Evolutionary conservation across 1,140 invertebrate genomes (phyloP), one percentile per base, ranked within the genome.

Genomic region (Brachionus rubens): DNA sequence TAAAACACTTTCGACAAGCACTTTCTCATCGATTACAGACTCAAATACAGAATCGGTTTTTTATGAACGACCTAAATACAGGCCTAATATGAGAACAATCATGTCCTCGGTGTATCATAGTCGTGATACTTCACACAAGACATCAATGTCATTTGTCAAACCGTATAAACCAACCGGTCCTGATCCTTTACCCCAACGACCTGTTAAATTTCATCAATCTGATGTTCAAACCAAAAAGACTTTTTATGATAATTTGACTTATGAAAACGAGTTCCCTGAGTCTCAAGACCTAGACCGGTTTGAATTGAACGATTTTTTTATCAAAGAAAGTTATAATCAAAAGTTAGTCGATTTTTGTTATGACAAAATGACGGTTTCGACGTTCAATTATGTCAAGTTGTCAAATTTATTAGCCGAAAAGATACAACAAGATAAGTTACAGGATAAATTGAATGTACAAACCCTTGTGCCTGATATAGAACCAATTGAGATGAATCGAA

Each of bases 401-500:
- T 65, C 36, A 10, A 65, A 65, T 21, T 41, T 65, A 43, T 46
- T 65, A 41, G 40, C 59, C 24, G 59, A 65, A 43, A 2, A 41
- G 24, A 43, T 65, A 14, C 36, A 65, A 19, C 59, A 43, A 43
- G 59, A 65, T 43, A 65, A 65, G 9, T 21, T n/a, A n/a, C n/a
- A n/a, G n/a, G n/a, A n/a, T n/a, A 19, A 70, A 28, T 24, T 70
- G 2, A 48, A 70, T 48, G 46, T 70, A 3, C 65, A 70, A 70
- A 70, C 65, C 7, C 24, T 70, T n/a, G 46, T 70, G n/a, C 65
- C 65, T 16, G 26, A 70, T 70, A 75, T 75, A n/a, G 50, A 59
- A 41, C 72, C 72, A 30, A 19, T 75, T 54, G 30, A 75, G 33
- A 59, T 59, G 54, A 75, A 59, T 59, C 21, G 72, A 28, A 54